Evolutionary conservation across 2,797 vertebrate genomes (phyloP), one percentile per base, ranked within the genome.

Genomic region (Salmo trutta): DNA sequence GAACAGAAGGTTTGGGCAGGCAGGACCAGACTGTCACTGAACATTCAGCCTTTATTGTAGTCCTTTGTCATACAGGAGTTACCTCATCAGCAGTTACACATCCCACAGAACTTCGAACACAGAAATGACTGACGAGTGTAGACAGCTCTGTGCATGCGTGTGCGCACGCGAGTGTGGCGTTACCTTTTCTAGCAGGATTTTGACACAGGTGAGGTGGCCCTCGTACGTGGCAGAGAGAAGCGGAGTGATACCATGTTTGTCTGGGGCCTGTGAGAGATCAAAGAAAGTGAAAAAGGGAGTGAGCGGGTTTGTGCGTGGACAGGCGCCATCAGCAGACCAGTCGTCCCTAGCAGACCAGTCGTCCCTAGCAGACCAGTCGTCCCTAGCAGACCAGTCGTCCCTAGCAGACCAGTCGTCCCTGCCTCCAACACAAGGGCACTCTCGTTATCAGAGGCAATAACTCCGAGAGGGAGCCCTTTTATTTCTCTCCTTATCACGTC

Each of bases 181-280:
- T 90, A 99, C 98, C 97, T 97, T 96, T 88, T 96, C 97, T 87
- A 99, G 93, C 90, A 99, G 96, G 86, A 98, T 87, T 93, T 95
- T 96, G 91, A 98, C 98, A 84, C 96, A 97, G 82, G 90, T 82
- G 74, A 93, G 3, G 77, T 99, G 97, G 83, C 93, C 94, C 92
- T 99, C 98, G 1, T 90, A 96, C 90, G 94, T 95, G 79, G 98
- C 97, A 71, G 93, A 94, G 74, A 98, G 90, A 86, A 99, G 95
- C 27, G 98, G 97, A 81, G 97, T 97, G 74, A 97, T 90, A 67
- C 95, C 95, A 53, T 99, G 96, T 89, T 96, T 98, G 93, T 99
- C 98, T 80, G 93, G 85, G 91, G 95, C 96, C 98, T 99, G 91
- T 2, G 8, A 31, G 29, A n/a, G 73, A 91, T 2, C 5, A 33